A percentile compares a stretch with the other conserved stretches of the same genome.
Evolutionary conservation across 2,113 vertebrate genomes (phyloP).

Genomic region (Cygnus buccinator): DNA sequence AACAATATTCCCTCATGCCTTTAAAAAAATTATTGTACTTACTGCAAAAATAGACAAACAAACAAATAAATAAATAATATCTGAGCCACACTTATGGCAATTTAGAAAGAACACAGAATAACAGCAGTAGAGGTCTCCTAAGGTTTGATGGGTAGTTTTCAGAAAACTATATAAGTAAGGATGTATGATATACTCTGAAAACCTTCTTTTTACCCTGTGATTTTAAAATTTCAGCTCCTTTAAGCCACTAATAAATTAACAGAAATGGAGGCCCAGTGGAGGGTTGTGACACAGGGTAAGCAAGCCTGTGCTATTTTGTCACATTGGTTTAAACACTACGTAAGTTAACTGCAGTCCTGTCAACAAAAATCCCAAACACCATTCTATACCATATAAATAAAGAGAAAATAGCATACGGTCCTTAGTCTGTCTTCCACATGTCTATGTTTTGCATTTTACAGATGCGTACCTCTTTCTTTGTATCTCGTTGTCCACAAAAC

Average conservation of each 20-base stretch:
- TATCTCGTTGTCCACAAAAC: background rate
- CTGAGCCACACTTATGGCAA: background rate
- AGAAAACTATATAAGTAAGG: background rate
- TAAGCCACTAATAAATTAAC: background rate
- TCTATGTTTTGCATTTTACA: background rate
- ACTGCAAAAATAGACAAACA: background rate
- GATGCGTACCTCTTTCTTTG: background rate
- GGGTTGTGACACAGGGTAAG: background rate
- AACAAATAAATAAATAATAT: background rate
- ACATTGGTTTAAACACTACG: background rate
- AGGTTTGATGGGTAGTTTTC: rapidly evolving
- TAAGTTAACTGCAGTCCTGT: background rate
- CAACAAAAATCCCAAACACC: background rate
- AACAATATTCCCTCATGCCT: background rate
- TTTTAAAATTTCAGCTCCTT: background rate
- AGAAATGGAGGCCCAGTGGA: background rate
- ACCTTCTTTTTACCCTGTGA: background rate
- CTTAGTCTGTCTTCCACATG: background rate
- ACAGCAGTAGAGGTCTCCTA: background rate
- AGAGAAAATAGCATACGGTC: background rate
- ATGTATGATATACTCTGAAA: background rate
- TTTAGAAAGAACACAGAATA: background rate
- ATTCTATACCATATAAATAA: background rate
- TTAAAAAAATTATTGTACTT: background rate
- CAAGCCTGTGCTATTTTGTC: background rate